Evolutionary conservation across 2,797 vertebrate species (phyloP).

Genomic region (Neostethus bicornis): DNA sequence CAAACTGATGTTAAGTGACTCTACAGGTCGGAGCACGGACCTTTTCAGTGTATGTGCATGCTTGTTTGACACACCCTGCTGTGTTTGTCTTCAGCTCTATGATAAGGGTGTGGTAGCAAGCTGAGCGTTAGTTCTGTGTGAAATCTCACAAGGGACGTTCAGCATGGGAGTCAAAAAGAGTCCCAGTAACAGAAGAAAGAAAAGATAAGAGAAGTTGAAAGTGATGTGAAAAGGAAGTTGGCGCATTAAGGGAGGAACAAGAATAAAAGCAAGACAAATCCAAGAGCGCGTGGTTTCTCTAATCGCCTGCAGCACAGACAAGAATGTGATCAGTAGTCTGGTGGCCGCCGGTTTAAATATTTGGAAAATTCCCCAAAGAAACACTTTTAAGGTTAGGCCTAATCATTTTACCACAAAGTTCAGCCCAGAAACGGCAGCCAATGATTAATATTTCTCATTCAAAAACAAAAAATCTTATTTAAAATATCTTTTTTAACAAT

Average conservation of each 20-base stretch:
- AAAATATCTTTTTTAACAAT: conserved; percentile 2
- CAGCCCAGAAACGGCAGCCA: conserved; percentile 16
- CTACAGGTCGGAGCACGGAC: conserved; percentile 55
- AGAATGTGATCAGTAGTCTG: conserved; percentile 27
- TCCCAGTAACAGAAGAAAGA: conserved; percentile 10
- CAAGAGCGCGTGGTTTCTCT: conserved; percentile 5
- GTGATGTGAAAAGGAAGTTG: background rate
- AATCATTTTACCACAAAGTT: conserved; percentile 46
- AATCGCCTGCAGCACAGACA: conserved; percentile 31
- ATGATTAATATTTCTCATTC: background rate
- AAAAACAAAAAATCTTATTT: conserved; percentile 1
- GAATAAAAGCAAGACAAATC: conserved; percentile 30
- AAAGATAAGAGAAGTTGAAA: conserved; percentile 22
- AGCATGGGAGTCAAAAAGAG: conserved; percentile 17
- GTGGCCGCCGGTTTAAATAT: conserved; percentile 13
- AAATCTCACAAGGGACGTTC: conserved; percentile 54
- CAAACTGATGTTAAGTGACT: conserved; percentile 21
- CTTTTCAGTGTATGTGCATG: conserved; percentile 32
- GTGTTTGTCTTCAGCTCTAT: conserved; percentile 65
- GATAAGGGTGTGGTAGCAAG: conserved; percentile 67
- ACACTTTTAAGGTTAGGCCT: conserved; percentile 38
- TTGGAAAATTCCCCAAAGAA: conserved; percentile 14
- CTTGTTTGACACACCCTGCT: conserved; percentile 64
- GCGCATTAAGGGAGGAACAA: conserved; percentile 7
- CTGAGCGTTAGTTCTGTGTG: conserved; percentile 33